Conservation (phyloP, 1,140 invertebrate genomes). For the Saccostrea cuccullata region DNA sequence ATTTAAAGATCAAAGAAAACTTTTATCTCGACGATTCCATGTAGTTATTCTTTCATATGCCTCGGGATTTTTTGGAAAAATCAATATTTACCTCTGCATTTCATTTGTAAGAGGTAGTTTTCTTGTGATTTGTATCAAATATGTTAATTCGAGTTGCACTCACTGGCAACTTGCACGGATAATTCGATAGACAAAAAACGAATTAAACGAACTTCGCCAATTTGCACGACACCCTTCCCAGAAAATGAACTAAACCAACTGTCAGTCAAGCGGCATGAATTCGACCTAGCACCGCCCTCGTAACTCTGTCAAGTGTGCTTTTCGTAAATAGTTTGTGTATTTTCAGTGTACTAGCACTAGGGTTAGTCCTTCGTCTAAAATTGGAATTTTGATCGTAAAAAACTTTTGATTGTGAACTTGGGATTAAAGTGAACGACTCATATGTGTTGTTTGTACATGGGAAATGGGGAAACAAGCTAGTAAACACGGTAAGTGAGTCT, state of each 20-base stretch:
- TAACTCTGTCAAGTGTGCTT: constrained; percentile 35
- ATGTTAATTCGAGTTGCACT: constrained; percentile 6
- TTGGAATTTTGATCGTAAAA: constrained; percentile 4
- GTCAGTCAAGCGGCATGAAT: constrained; percentile 30
- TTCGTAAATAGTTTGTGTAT: constrained; percentile 1
- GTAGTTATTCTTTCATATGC: constrained; percentile 35
- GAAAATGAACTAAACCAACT: constrained; percentile 34
- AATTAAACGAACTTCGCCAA: neutral
- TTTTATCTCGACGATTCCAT: constrained; percentile 42
- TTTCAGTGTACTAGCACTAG: neutral
- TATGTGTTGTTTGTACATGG: constrained; percentile 42
- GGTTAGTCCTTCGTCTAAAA: neutral
- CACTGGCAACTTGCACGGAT: neutral
- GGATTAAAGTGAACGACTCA: constrained; percentile 4
- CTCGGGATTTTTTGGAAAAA: constrained; percentile 23
- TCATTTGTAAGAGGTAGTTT: neutral
- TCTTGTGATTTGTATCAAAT: constrained; percentile 13
- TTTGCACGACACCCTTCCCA: neutral
- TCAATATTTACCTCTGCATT: neutral
- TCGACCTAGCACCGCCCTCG: constrained; percentile 36
- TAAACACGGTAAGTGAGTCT: constrained; percentile 53
- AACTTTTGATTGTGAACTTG: neutral
- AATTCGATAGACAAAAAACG: neutral
- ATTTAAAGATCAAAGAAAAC: constrained; percentile 40
- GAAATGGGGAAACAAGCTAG: constrained; percentile 56